These are phyloP conservation scores for Pantherophis guttatus DNA, from an alignment of 2,113 vertebrate species.

Conservation along the genomic window DNA sequence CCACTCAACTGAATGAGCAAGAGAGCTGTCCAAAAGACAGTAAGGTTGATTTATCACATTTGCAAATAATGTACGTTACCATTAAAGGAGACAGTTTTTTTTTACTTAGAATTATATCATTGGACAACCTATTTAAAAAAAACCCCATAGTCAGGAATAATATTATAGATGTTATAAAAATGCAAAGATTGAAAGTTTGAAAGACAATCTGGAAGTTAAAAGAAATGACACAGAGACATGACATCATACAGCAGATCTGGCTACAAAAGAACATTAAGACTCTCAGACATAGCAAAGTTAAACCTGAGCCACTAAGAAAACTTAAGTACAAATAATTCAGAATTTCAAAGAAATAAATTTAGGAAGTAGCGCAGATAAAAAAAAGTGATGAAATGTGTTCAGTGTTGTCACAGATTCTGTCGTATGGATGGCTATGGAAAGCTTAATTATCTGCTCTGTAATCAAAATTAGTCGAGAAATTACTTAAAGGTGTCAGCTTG, in stretches of 20 bases:
- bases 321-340: neutral
- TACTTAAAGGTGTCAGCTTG: neutral
- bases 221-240: neutral
- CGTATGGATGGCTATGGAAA: neutral
- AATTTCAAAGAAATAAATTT: neutral
- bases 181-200: neutral
- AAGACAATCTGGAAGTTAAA: neutral
- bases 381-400: neutral
- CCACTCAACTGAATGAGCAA: no score
- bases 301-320: neutral
- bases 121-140: neutral
- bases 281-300: neutral
- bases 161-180: neutral
- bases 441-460: neutral
- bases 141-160: neutral
- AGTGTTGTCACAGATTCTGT: neutral
- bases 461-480: neutral
- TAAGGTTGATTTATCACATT: neutral
- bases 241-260: neutral
- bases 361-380: neutral
- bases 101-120: neutral
- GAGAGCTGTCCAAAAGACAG: no score
- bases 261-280: neutral
- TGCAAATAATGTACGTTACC: neutral
- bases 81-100: neutral